Percentiles rank a stretch among this genome's conserved stretches.
phyloP scores from a whole-genome alignment of 2,888 invertebrate species.

The Biston stratarius region DNA sequence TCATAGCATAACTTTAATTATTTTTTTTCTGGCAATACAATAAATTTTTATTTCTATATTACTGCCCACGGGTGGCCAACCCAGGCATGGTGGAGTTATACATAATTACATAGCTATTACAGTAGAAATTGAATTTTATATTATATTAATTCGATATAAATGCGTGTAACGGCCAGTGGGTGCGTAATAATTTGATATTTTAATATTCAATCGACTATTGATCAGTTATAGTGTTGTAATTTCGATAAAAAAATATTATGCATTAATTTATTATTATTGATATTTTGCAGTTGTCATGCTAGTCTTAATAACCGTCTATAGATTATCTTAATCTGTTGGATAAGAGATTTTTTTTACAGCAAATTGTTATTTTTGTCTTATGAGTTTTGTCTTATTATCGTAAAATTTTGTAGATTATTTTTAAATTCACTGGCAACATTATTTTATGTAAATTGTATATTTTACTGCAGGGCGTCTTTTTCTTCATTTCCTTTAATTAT shows the following conservation, averaged over 20 bases:
- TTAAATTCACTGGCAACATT: no score
- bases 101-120: slow-evolving; percentile 12
- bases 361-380: not conserved
- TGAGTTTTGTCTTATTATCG: not conserved
- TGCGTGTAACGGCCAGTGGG: slow-evolving; percentile 6
- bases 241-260: not conserved
- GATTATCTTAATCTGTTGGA: no score
- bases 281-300: no score
- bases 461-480: no score
- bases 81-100: slow-evolving; percentile 1
- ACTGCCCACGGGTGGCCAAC: slow-evolving; percentile 22
- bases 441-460: no score
- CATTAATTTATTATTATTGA: no score
- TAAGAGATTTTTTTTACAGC: no score
- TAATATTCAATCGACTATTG: slow-evolving; percentile 16
- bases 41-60: slow-evolving; percentile 17
- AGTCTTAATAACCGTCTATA: no score
- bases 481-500: no score
- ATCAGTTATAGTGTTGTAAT: slow-evolving; percentile 9
- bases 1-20: no score
- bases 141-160: slow-evolving; percentile 13
- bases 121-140: slow-evolving; percentile 23
- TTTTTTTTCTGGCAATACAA: not conserved
- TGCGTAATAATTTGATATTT: slow-evolving; percentile 22
- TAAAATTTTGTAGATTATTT: not conserved